phyloP scores from a whole-genome alignment of 2,113 vertebrate genomes.

The Campylorhamphus procurvoides region DNA sequence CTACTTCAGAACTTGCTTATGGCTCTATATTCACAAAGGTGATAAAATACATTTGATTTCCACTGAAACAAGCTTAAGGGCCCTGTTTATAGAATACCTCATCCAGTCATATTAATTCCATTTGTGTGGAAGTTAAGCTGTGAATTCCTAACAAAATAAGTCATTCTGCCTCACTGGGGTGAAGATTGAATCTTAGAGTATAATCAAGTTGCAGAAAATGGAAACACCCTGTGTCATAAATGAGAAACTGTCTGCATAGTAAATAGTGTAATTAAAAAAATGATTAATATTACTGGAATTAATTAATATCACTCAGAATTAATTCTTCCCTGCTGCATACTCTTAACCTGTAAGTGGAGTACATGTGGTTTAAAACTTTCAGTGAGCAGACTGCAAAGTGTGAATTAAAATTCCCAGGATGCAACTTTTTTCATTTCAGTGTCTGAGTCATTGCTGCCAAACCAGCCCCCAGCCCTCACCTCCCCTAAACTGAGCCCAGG shows the following conservation, averaged over 20 bases:
- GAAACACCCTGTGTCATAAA: neutral
- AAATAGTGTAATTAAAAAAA: neutral
- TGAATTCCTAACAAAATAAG: constrained; percentile 18
- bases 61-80: neutral
- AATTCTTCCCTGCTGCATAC: neutral
- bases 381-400: neutral
- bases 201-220: neutral
- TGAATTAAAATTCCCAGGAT: neutral
- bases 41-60: constrained; percentile 43
- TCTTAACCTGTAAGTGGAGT: neutral
- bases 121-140: neutral
- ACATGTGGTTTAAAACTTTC: neutral
- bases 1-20: constrained; percentile 1
- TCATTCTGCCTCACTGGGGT: neutral
- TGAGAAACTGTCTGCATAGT: neutral
- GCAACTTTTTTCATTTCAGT: neutral
- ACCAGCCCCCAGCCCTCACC: neutral
- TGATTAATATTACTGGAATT: neutral
- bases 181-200: neutral
- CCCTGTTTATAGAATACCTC: neutral
- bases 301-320: neutral
- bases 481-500: neutral
- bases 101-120: neutral
- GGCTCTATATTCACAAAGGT: neutral
- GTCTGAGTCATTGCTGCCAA: neutral